A percentile compares a stretch with the other conserved stretches of the same genome.
Evolutionary conservation across 2,888 invertebrate genomes (phyloP).

Genomic region (Minunthozetes semirufus): DNA sequence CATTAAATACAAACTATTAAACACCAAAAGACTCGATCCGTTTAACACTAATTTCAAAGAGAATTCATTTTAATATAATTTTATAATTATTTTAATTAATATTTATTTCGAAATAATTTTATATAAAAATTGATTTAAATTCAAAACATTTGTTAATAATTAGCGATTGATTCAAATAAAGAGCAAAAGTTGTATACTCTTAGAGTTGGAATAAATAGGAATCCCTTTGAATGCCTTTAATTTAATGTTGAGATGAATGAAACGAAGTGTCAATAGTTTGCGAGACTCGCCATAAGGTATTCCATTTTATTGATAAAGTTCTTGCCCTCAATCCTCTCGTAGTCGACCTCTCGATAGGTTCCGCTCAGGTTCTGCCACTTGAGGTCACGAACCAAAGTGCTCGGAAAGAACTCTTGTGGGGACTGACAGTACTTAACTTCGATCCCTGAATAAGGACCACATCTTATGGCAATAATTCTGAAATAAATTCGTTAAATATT

Average conservation of each 20-base stretch:
- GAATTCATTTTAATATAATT: too few species aligned
- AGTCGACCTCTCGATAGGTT: conserved; percentile 65
- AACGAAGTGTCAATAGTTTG: conserved; percentile 40
- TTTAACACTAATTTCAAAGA: too few species aligned
- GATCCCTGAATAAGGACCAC: conserved; percentile 77
- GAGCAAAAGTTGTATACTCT: too few species aligned
- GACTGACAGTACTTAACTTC: conserved; percentile 84
- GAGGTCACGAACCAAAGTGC: conserved; percentile 75
- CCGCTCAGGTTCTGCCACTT: conserved; percentile 94
- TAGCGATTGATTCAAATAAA: too few species aligned
- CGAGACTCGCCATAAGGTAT: conserved; percentile 69
- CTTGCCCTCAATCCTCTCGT: conserved; percentile 91
- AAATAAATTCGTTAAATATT: conserved; percentile 39
- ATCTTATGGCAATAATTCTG: conserved; percentile 75
- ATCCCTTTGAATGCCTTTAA: too few species aligned
- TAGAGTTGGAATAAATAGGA: too few species aligned
- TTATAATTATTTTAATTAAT: too few species aligned
- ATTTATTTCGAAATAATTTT: too few species aligned
- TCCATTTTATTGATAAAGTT: conserved; percentile 96
- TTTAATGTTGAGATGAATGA: background rate
- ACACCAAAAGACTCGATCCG: too few species aligned
- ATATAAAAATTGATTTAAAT: too few species aligned
- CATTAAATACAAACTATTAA: too few species aligned
- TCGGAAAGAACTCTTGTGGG: conserved; percentile 69
- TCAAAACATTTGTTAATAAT: too few species aligned